Conservation (phyloP, 1,140 invertebrate genomes). For the Panonychus citri region DNA sequence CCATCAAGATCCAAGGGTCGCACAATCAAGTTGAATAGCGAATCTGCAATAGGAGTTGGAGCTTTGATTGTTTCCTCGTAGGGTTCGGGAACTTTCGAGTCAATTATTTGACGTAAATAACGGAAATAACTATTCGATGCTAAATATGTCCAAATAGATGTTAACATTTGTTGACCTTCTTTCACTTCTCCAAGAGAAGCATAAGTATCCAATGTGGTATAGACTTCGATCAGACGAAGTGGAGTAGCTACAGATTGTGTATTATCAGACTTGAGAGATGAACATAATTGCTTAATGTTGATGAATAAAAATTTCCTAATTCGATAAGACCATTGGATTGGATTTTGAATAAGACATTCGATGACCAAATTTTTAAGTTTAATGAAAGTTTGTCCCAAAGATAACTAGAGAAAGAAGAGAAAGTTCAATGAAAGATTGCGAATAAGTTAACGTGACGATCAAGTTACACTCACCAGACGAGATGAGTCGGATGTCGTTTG, state of each 20-base stretch:
- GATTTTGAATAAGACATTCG: not conserved
- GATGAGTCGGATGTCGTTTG: not conserved
- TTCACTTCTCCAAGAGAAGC: not conserved
- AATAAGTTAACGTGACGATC: not conserved
- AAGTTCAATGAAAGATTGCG: not conserved
- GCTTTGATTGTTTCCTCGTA: conserved; percentile 38
- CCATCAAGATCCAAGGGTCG: conserved; percentile 32
- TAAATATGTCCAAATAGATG: conserved; percentile 12
- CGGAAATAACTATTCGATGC: conserved; percentile 36
- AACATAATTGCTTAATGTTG: conserved; percentile 7
- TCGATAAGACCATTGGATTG: conserved; percentile 6
- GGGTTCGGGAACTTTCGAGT: conserved; percentile 41
- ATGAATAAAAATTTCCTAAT: conserved; percentile 7
- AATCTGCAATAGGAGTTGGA: conserved; percentile 46
- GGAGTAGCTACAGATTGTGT: conserved; percentile 7
- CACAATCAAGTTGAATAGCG: conserved; percentile 46
- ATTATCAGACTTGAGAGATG: not conserved
- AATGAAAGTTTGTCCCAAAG: conserved; percentile 4
- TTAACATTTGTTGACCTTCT: not conserved
- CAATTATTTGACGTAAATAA: conserved; percentile 40
- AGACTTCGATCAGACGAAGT: conserved; percentile 13
- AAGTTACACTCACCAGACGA: not conserved
- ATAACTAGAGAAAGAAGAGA: not conserved
- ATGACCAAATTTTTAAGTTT: conserved; percentile 1
- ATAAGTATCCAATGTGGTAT: conserved; percentile 9